Evolutionary conservation across 2,113 vertebrate genomes (phyloP), one percentile per base, ranked within the genome.

Genomic region (Oreocharis arfaki): DNA sequence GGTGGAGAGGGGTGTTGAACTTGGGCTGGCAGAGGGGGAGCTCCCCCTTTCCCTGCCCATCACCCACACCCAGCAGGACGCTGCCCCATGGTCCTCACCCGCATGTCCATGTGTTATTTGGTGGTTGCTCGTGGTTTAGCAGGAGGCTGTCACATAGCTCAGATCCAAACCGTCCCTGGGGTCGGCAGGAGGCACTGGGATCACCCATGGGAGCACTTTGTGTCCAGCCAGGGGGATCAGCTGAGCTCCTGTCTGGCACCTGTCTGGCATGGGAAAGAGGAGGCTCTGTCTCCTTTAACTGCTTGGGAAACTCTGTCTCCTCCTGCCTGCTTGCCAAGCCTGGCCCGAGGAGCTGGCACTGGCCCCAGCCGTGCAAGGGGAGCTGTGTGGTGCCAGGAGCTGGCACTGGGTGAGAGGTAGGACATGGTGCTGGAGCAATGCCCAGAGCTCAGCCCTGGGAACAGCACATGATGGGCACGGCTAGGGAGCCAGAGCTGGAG

Each of bases 61-160:
- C 0, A 1, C 71, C 73, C 6, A 1, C 39, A 8, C 27, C 46
- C 56, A 0, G 39, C 11, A 1, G 56, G 75, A 46, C 0, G 2
- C 33, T n/a, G 76, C 55, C 42, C n/a, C 1, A 0, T 32, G 79
- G 47, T 41, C 65, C 55, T 83, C 1, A 8, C 78, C 44, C 6
- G 3, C 82, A 8, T 89, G 75, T 87, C 6, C 9, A 1, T 9
- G 42, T 76, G 59, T 52, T 7, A 18, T 52, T 33, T 7, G 63
- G 60, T 86, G 87, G 85, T 77, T 69, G 85, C 89, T 83, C 9
- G 14, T 67, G 83, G 60, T 78, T 70, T 68, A 57, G 16, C 55
- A 33, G 60, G 81, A 71, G 71, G 35, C 70, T 69, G 69, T 33
- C 42, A 30, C 10, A 9, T 13, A 68, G 83, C 69, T 77, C 76